Conservation (phyloP, 2,888 invertebrate species). For the Cheilosia impressa region DNA sequence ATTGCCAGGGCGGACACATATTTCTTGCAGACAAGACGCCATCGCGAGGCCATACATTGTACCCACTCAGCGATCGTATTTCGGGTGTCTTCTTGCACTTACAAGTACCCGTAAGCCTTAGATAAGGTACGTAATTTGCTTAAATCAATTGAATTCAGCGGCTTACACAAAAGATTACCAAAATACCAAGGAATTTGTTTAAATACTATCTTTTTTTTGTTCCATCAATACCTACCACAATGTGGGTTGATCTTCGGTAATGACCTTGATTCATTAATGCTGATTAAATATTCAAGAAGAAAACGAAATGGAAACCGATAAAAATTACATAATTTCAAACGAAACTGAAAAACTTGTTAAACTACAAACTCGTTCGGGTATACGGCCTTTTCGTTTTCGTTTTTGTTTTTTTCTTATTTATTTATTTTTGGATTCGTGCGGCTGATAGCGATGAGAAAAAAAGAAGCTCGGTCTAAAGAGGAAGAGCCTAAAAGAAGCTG, state of each 20-base stretch:
- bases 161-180: constrained; percentile 7
- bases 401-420: constrained; percentile 6
- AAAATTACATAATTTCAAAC: constrained; percentile 70
- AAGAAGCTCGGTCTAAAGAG: constrained; percentile 10
- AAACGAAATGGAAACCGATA: constrained; percentile 62
- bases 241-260: constrained; percentile 70
- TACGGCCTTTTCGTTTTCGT: background rate
- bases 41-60: constrained; percentile 35
- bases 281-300: constrained; percentile 61
- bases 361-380: constrained; percentile 13
- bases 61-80: constrained; percentile 16
- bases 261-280: constrained; percentile 71
- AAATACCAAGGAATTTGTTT: constrained; percentile 17
- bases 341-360: constrained; percentile 43
- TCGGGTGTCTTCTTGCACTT: background rate
- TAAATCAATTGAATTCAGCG: background rate
- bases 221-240: constrained; percentile 13
- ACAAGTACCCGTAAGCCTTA: background rate
- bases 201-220: background rate
- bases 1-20: constrained; percentile 2
- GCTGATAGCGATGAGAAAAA: constrained; percentile 39
- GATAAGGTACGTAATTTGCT: background rate
- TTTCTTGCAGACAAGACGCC: background rate
- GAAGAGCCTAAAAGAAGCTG: constrained; percentile 26
- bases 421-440: constrained; percentile 9